Evolutionary conservation across 2,888 invertebrate species (phyloP), one percentile per base, ranked within the genome.

Genomic region (Barypeithes pellucidus): DNA sequence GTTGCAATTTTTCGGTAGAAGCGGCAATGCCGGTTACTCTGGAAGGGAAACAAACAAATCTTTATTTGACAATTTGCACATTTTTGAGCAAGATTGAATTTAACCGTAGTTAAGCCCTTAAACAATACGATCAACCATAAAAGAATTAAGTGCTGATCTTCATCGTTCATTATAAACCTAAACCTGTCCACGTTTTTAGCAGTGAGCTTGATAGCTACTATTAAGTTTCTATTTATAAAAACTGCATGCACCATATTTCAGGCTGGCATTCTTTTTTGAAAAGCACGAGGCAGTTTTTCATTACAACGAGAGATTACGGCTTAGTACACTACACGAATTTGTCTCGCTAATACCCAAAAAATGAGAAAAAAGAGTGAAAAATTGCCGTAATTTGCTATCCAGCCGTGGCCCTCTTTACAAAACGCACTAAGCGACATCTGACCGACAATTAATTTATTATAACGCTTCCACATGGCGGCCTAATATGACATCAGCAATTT

Each of bases 291-390:
- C 57, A 67, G 54, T 59, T 57, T 62, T 33, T 45, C 59, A 67
- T 59, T 54, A 36, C 18, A 59, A 43, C 67, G 16, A 43, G 67
- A 45, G 67, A 67, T 67, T 67, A 67, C 43, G 33, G 67, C 57
- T 67, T 67, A 67, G 67, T 45, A 67, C 54, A 67, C 59, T 57
- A 67, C 57, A 59, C 67, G 67, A 67, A 54, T 67, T 67, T 67
- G 67, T 67, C 67, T 67, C 57, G 67, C 57, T 67, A 67, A 67
- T 67, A 59, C 67, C 59, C 59, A 67, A 67, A 67, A 67, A 67
- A 67, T 67, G 67, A 57, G 59, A 67, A 67, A 67, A 65, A 59
- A 57, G 57, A 22, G 22, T 67, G 67, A 67, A 67, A 67, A 59
- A 67, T 67, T 14, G 45, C 41, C n/a, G 67, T 47, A 67, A 67